Evolutionary conservation across 2,113 vertebrate species (phyloP).

Genomic region (Cochlearius cochlearius): DNA sequence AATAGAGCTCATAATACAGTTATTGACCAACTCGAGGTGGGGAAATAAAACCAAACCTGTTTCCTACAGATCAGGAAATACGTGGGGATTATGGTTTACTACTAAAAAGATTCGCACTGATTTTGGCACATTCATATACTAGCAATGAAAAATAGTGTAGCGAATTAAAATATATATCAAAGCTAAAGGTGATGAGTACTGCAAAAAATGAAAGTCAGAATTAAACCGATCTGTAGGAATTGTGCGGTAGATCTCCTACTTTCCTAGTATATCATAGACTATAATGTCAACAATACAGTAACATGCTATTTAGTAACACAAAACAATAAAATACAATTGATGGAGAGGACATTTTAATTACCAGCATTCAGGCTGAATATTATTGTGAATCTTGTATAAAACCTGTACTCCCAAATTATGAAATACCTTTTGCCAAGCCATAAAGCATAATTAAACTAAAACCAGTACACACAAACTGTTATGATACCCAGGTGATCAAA

Average conservation of each 20-base stretch:
- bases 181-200: neutral
- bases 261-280: neutral
- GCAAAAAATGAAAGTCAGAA: neutral
- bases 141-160: neutral
- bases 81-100: neutral
- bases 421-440: neutral
- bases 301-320: neutral
- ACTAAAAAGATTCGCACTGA: neutral
- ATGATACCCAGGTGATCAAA: neutral
- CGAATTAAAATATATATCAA: neutral
- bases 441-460: neutral
- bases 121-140: neutral
- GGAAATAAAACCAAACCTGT: neutral
- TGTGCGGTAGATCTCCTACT: neutral
- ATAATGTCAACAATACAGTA: neutral
- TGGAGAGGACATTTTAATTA: neutral
- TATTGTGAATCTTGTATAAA: neutral
- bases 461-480: neutral
- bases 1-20: neutral
- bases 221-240: neutral
- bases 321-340: neutral
- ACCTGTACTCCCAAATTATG: neutral
- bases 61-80: neutral
- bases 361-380: neutral
- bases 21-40: neutral